Conservation (phyloP, 2,888 invertebrate species). For the Xanthia togata region DNA sequence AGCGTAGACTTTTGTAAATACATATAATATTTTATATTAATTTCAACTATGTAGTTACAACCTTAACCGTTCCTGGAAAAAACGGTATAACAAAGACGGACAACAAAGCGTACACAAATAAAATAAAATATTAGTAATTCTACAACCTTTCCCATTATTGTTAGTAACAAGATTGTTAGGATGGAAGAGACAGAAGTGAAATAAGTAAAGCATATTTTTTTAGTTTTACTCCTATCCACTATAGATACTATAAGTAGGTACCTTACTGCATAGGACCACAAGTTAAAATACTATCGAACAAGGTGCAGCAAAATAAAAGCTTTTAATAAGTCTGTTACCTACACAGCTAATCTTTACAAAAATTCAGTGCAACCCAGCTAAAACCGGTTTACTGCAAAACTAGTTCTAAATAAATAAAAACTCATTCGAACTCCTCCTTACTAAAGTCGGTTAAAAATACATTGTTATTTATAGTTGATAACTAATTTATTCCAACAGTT, state of each 20-base stretch:
- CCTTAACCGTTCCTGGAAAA: too few species aligned
- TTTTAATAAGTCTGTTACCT: neutral
- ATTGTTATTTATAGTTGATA: conserved; percentile 21
- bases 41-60: neutral
- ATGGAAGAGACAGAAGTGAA: neutral
- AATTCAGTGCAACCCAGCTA: neutral
- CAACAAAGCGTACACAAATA: too few species aligned
- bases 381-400: conserved; percentile 36
- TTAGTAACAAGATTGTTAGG: neutral
- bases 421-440: neutral
- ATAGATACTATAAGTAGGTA: neutral
- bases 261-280: neutral
- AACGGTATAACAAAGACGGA: too few species aligned
- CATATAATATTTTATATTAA: too few species aligned
- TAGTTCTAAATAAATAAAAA: neutral
- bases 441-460: conserved; percentile 4
- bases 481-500: conserved; percentile 51
- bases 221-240: neutral
- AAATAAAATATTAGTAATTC: neutral
- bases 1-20: too few species aligned
- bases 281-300: neutral
- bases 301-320: neutral
- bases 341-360: conserved; percentile 14
- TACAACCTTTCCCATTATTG: neutral
- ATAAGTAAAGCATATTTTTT: neutral